Conservation (phyloP, 23 tunicate species). For the Clavelina lepadiformis region DNA sequence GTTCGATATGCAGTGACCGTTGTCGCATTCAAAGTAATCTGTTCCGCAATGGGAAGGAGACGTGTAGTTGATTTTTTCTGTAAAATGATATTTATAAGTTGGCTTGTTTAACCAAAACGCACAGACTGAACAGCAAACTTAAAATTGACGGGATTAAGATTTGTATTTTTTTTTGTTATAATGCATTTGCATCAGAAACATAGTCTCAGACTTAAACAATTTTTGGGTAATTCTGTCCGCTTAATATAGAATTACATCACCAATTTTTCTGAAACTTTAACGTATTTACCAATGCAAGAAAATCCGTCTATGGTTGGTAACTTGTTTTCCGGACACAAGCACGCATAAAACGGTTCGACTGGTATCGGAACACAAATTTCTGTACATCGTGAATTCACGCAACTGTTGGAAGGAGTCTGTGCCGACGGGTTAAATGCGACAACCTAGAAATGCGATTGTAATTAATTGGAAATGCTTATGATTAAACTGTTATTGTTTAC, state of each 20-base stretch:
- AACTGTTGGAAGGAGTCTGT: constrained; percentile 15
- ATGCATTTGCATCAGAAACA: neutral
- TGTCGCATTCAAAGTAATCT: constrained; percentile 19
- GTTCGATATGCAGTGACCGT: constrained; percentile 17
- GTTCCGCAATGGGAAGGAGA: constrained; percentile 12
- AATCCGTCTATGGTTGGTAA: constrained; percentile 1
- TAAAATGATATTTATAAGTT: neutral
- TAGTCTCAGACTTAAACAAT: neutral
- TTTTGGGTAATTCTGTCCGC: too few species aligned
- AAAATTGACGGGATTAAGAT: too few species aligned
- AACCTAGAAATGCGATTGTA: too few species aligned
- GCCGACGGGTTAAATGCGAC: constrained; percentile 48
- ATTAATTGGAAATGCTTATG: too few species aligned
- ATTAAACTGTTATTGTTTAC: neutral
- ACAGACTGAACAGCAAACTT: too few species aligned
- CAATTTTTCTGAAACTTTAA: too few species aligned
- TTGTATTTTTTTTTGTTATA: too few species aligned
- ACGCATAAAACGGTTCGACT: constrained; percentile 5
- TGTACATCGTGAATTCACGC: constrained; percentile 20
- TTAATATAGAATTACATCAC: too few species aligned
- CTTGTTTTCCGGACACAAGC: constrained; percentile 50
- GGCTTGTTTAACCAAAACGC: too few species aligned
- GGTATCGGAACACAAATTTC: constrained; percentile 67
- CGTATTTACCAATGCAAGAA: constrained; percentile 38
- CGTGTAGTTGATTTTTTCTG: constrained; percentile 26